These are phyloP conservation scores for Metacarcinus magister DNA, from an alignment of 2,888 invertebrate genomes.

Conservation along the genomic window DNA sequence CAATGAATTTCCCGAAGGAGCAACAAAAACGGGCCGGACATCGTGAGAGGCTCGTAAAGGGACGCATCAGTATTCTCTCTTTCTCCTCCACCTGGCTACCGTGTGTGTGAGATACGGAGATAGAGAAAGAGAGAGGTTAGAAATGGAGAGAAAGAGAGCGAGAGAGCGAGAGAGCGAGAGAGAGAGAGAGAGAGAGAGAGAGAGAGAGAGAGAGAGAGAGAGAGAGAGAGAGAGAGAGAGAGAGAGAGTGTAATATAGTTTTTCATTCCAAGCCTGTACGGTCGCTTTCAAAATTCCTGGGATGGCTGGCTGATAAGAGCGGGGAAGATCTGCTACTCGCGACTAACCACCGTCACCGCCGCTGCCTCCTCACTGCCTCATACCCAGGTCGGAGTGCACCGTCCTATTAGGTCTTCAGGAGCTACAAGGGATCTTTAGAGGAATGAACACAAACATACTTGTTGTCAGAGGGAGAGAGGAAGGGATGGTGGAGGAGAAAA, in stretches of 20 bases:
- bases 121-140: not conserved
- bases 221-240: conserved; percentile 39
- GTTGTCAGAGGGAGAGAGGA: not conserved
- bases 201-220: conserved; percentile 1
- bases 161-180: conserved; percentile 6
- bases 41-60: conserved; percentile 52
- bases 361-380: not conserved
- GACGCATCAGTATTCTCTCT: conserved; percentile 40
- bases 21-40: not conserved
- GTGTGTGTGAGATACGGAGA: conserved; percentile 50
- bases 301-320: not conserved
- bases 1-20: conserved; percentile 16
- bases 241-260: not conserved
- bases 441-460: not conserved
- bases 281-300: conserved; percentile 52
- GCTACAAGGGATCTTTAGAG: not conserved
- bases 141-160: not conserved
- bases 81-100: conserved; percentile 12
- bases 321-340: not conserved
- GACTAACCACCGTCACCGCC: not conserved
- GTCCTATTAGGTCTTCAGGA: not conserved
- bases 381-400: not conserved
- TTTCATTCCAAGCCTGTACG: not conserved
- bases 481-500: not conserved
- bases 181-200: not conserved